These are phyloP conservation scores for Pammene fasciana DNA, from an alignment of 2,888 invertebrate genomes.

Conservation along the genomic window DNA sequence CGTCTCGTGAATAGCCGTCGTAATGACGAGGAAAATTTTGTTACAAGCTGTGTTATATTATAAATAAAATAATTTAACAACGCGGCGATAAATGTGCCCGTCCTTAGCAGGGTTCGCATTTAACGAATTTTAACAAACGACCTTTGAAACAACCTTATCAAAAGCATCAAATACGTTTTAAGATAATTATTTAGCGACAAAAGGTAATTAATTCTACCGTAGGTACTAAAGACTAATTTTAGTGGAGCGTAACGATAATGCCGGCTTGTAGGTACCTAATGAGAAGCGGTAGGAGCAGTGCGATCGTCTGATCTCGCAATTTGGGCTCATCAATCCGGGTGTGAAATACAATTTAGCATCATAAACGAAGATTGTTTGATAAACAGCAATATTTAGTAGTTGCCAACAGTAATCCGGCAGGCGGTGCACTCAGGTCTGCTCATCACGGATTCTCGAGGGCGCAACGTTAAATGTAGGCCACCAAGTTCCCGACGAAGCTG, in stretches of 20 bases:
- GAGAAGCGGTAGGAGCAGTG: background rate
- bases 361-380: conserved; percentile 51
- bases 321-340: conserved; percentile 26
- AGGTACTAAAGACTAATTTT: background rate
- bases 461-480: conserved; percentile 80
- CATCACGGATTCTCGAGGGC: conserved; percentile 79
- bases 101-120: conserved; percentile 36
- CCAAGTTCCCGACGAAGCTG: conserved; percentile 69
- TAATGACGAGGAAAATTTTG: conserved; percentile 68
- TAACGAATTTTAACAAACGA: conserved; percentile 38
- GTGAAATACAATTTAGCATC: conserved; percentile 46
- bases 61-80: conserved; percentile 66
- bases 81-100: conserved; percentile 52
- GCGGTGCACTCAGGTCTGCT: conserved; percentile 71
- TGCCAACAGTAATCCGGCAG: conserved; percentile 69
- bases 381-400: conserved; percentile 70
- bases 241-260: background rate
- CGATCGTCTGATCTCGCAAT: background rate
- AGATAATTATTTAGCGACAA: conserved; percentile 25
- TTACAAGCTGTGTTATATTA: conserved; percentile 59
- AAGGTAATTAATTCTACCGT: conserved; percentile 16
- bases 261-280: background rate
- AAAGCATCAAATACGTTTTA: conserved; percentile 31
- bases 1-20: conserved; percentile 68
- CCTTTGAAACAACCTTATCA: conserved; percentile 29